Evolutionary conservation across 1,140 invertebrate genomes (phyloP), one percentile per base, ranked within the genome.

Genomic region (Rhagoletis zephyria): DNA sequence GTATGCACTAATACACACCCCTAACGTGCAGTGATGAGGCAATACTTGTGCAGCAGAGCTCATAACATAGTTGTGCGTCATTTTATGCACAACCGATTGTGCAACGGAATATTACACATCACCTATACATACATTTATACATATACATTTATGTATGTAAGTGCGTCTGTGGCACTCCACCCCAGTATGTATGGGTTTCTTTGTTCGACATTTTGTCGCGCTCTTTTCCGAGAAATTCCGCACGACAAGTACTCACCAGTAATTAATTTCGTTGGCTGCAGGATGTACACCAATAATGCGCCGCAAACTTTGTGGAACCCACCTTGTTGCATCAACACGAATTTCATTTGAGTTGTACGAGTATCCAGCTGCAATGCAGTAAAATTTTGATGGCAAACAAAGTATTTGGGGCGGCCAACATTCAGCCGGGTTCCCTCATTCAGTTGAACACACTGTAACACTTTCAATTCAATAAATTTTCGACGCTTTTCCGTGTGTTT

Each of bases 401-500:
- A 45, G 65, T 30, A 3, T 1, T 45, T 70, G 65, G 30, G 30
- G 65, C 65, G 12, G 40, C 65, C n/a, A 74, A 48, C 16, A 51
- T 48, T 48, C 30, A 4, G 10, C 16, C 4, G 12, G 12, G 16
- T 67, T 30, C n/a, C 7, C 65, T 42, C 65, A 40, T 67, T 12
- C 42, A 45, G 14, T 74, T 74, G 14, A 6, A 16, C 4, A 7
- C 1, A 40, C 7, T 7, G 16, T 42, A 51, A 51, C 45, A 48
- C 48, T 48, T 45, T n/a, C 70, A 74, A 74, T 74, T 74, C 70
- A 48, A 74, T 74, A 10, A 74, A 74, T 74, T 74, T 74, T 74
- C 42, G 70, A 19, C 40, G 70, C 45, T 74, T 48, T 74, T 16
- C 70, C 30, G 40, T 74, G 42, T 48, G 6, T 45, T 30, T 30